A percentile compares a stretch with the other conserved stretches of the same genome.
Evolutionary conservation across 1,140 invertebrate genomes (phyloP).

Genomic region (Argopecten irradians): DNA sequence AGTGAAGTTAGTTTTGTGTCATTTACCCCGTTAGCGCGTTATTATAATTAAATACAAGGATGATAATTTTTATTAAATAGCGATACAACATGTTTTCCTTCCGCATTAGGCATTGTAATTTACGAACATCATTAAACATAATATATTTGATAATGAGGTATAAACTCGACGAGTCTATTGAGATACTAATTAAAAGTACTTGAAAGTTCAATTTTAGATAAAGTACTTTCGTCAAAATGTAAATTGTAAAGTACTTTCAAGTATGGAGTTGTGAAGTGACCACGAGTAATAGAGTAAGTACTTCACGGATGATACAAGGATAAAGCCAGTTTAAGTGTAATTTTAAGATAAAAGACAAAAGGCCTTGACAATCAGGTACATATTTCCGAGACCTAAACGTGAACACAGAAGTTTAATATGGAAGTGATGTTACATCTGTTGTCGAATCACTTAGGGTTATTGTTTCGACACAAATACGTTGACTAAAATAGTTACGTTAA

Average conservation of each 20-base stretch:
- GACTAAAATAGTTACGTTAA: too few species aligned
- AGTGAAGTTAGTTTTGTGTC: too few species aligned
- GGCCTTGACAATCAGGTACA: slow-evolving; percentile 20
- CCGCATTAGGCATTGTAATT: neutral
- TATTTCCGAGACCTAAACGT: neutral
- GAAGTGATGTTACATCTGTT: neutral
- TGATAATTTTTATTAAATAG: too few species aligned
- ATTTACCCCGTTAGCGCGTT: too few species aligned
- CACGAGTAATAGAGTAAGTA: neutral
- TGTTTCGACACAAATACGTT: too few species aligned
- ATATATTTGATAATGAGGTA: neutral
- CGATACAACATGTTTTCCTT: too few species aligned
- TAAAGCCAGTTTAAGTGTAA: neutral
- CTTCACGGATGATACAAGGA: neutral
- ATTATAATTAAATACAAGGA: too few species aligned
- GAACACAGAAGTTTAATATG: neutral
- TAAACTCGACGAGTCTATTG: neutral
- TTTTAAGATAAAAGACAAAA: neutral
- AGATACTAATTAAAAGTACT: neutral
- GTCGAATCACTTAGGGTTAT: too few species aligned
- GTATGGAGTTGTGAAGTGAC: neutral
- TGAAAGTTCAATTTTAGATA: slow-evolving; percentile 4
- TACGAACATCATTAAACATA: neutral
- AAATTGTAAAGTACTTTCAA: slow-evolving; percentile 19
- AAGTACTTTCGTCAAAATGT: neutral